Conservation (phyloP, 2,888 invertebrate genomes). For the Formica aserva region DNA sequence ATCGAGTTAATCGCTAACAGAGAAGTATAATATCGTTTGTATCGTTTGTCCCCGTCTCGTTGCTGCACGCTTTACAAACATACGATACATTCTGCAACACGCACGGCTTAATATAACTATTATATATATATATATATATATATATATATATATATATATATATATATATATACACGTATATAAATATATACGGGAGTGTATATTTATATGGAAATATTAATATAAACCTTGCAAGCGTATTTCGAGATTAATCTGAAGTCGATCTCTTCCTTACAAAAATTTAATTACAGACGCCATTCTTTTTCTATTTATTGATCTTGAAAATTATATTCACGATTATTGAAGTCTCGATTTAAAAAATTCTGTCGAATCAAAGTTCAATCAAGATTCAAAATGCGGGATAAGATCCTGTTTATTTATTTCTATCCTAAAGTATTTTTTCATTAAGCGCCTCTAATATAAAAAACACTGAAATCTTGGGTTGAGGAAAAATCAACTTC, state of each 20-base stretch:
- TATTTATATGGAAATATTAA: not conserved
- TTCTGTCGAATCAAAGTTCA: not conserved
- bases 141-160: conserved; percentile 48
- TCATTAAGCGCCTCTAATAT: not conserved
- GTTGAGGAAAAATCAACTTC: not conserved
- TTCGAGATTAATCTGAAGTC: not conserved
- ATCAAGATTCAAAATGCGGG: conserved; percentile 4
- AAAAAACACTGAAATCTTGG: not conserved
- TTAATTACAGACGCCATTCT: not conserved
- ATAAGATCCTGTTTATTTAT: conserved; percentile 11
- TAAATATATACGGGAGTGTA: conserved; percentile 13
- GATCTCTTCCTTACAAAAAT: not conserved
- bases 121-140: conserved; percentile 51
- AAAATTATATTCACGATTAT: not conserved
- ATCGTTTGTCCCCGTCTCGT: not conserved
- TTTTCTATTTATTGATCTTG: not conserved
- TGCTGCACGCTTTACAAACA: conserved; percentile 21
- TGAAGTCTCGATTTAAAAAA: not conserved
- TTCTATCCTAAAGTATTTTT: not conserved
- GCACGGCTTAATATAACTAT: conserved; percentile 24
- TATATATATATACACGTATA: conserved; percentile 45
- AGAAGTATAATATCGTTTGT: conserved; percentile 36
- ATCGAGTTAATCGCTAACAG: conserved; percentile 24
- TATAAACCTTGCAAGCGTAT: conserved; percentile 6
- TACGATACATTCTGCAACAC: conserved; percentile 30